phyloP scores from a whole-genome alignment of 2,888 invertebrate genomes.

The Tinea trinotella region DNA sequence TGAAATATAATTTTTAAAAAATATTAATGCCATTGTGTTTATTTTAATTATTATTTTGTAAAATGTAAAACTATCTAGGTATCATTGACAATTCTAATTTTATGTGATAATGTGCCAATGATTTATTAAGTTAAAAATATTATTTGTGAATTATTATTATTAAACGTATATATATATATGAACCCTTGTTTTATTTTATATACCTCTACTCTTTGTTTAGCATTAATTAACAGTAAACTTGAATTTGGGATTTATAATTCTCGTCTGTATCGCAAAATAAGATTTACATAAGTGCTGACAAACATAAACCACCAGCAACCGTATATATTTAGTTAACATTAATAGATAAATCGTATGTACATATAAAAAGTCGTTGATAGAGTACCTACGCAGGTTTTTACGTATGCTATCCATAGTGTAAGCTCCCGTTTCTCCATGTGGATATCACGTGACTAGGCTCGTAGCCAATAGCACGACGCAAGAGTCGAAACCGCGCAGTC shows the following conservation, averaged over 20 bases:
- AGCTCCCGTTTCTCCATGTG: conserved; percentile 21
- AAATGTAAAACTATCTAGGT: conserved; percentile 20
- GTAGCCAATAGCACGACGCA: conserved; percentile 39
- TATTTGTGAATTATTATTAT: conserved; percentile 5
- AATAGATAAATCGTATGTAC: background rate
- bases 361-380: background rate
- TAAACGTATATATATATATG: background rate
- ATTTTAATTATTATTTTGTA: background rate
- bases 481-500: conserved; percentile 36
- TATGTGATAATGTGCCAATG: conserved; percentile 73
- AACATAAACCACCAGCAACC: too few relatives aligned
- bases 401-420: background rate
- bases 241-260: too few relatives aligned
- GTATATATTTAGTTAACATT: background rate
- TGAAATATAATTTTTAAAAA: too few relatives aligned
- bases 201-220: too few relatives aligned
- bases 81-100: conserved; percentile 60
- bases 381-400: background rate
- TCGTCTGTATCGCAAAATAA: too few relatives aligned
- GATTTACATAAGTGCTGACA: too few relatives aligned
- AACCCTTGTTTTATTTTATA: too few relatives aligned
- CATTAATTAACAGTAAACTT: too few relatives aligned
- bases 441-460: conserved; percentile 39
- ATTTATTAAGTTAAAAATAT: conserved; percentile 44
- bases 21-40: conserved; percentile 2